Evolutionary conservation across 1,140 invertebrate species (phyloP).

Genomic region (Hycleus phaleratus): DNA sequence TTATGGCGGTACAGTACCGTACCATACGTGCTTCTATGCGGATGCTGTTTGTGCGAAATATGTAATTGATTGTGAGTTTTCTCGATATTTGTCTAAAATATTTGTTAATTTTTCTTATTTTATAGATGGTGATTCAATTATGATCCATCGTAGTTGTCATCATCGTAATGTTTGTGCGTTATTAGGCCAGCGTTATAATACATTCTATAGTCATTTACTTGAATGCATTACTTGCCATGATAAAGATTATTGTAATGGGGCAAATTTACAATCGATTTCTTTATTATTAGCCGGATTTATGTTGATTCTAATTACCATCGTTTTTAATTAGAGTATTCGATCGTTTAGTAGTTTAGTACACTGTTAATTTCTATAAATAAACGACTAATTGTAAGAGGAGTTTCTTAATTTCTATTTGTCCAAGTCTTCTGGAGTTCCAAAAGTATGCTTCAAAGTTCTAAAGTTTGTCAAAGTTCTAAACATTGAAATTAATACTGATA

Average conservation of each 20-base stretch:
- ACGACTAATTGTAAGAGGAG: no score
- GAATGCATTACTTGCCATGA: slow-evolving; percentile 6
- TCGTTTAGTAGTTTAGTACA: no score
- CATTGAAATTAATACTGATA: no score
- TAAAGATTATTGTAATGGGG: neutral
- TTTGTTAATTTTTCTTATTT: neutral
- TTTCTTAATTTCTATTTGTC: no score
- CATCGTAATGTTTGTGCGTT: slow-evolving; percentile 6
- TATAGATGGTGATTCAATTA: slow-evolving; percentile 7
- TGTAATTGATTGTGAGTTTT: slow-evolving; percentile 12
- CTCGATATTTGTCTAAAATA: neutral
- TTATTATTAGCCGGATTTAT: no score
- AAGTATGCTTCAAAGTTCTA: no score
- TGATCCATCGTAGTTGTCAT: slow-evolving; percentile 9
- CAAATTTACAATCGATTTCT: no score
- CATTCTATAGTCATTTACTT: slow-evolving; percentile 2
- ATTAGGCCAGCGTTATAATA: slow-evolving; percentile 2
- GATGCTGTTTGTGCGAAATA: slow-evolving; percentile 18
- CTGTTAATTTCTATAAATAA: no score
- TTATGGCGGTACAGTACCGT: neutral
- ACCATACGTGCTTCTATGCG: slow-evolving; percentile 1
- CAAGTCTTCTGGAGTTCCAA: no score
- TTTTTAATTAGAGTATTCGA: no score
- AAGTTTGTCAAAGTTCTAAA: no score
- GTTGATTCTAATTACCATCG: no score